A percentile compares a stretch with the other conserved stretches of the same genome.
phyloP scores from a whole-genome alignment of 2,797 vertebrate genomes.

The Decapterus maruadsi region DNA sequence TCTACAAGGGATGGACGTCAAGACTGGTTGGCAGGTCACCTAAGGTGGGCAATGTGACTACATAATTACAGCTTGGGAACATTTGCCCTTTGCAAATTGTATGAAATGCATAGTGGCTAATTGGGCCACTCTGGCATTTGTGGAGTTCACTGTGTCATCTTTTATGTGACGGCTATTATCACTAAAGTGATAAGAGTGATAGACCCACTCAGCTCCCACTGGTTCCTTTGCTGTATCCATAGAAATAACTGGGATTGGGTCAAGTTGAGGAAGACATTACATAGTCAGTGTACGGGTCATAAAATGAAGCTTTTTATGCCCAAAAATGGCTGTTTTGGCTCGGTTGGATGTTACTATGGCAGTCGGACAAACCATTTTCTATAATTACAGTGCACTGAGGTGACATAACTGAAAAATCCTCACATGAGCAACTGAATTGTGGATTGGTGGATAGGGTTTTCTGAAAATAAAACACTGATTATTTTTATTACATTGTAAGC shows the following conservation, averaged over 20 bases:
- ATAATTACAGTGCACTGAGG: not conserved
- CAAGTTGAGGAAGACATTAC: conserved; percentile 74
- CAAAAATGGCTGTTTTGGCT: conserved; percentile 36
- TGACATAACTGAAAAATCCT: conserved; percentile 3
- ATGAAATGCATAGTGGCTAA: conserved; percentile 87
- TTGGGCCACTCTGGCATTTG: conserved; percentile 86
- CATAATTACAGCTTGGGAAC: conserved; percentile 86
- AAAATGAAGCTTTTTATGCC: conserved; percentile 56
- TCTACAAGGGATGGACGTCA: conserved; percentile 74
- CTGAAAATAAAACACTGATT: conserved; percentile 9
- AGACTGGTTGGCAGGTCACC: conserved; percentile 80
- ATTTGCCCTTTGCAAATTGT: conserved; percentile 86
- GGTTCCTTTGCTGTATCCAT: conserved; percentile 72
- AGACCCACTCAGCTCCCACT: conserved; percentile 76
- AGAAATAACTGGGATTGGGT: conserved; percentile 74
- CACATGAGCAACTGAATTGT: not conserved
- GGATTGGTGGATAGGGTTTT: conserved; percentile 5
- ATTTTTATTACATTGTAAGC: not conserved
- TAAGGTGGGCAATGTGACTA: conserved; percentile 82
- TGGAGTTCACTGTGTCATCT: conserved; percentile 82
- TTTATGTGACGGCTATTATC: conserved; percentile 84
- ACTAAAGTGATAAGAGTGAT: conserved; percentile 85
- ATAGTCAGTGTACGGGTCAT: conserved; percentile 56
- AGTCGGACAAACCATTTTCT: conserved; percentile 28
- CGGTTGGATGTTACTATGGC: conserved; percentile 34